Conservation (phyloP, 2,113 vertebrate species). For the Ceyx melanurus region DNA sequence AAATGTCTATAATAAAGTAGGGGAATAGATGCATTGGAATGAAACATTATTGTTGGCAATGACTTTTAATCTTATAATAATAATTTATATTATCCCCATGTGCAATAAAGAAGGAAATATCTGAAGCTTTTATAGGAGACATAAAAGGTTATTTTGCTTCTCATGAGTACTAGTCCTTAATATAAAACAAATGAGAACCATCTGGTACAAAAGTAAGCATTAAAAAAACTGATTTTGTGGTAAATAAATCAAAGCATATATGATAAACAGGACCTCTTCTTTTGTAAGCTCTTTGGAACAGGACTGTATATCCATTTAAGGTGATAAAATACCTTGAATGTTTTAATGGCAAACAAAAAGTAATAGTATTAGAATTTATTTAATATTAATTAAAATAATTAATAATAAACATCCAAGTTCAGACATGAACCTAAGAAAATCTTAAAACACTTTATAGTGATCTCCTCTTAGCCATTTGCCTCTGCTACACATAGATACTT, state of each 20-base stretch:
- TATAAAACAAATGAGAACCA: neutral
- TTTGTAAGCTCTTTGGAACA: neutral
- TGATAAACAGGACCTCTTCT: neutral
- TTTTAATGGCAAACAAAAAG: neutral
- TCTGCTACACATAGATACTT: neutral
- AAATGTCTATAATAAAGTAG: neutral
- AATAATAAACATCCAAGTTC: neutral
- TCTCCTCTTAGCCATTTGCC: neutral
- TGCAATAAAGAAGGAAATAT: neutral
- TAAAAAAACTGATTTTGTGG: neutral
- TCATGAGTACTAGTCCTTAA: neutral
- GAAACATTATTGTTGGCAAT: neutral
- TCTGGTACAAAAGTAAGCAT: neutral
- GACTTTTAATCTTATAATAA: neutral
- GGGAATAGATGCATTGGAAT: neutral
- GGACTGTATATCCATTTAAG: neutral
- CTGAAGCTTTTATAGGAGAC: neutral
- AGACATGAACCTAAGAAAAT: neutral
- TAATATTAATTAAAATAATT: neutral
- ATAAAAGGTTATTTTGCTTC: neutral
- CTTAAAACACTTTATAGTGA: neutral
- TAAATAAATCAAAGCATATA: neutral
- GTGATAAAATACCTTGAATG: neutral
- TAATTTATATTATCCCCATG: neutral
- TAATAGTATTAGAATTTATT: neutral